Evolutionary conservation across 2,797 vertebrate genomes (phyloP).

Genomic region (Pseudocheirus occidentalis): DNA sequence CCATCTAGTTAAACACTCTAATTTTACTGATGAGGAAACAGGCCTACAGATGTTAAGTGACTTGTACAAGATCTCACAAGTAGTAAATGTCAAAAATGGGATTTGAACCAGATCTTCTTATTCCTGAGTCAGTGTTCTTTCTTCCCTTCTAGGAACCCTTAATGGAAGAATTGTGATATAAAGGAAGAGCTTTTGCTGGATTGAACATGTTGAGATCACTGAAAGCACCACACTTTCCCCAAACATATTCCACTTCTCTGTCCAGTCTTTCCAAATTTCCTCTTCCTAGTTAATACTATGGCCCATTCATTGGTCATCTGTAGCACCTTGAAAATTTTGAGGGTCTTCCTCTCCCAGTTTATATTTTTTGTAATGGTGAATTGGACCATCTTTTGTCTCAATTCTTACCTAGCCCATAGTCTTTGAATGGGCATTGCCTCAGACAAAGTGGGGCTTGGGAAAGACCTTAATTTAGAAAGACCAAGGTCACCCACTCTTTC

Average conservation of each 20-base stretch:
- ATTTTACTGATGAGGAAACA: neutral
- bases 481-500: too few relatives aligned
- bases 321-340: neutral
- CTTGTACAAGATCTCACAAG: neutral
- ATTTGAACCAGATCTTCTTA: neutral
- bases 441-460: too few relatives aligned
- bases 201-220: neutral
- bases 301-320: neutral
- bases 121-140: neutral
- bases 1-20: neutral
- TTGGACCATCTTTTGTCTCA: too few relatives aligned
- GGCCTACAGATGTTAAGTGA: neutral
- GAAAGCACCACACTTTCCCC: neutral
- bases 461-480: too few relatives aligned
- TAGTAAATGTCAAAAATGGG: neutral
- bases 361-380: too few relatives aligned
- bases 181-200: neutral
- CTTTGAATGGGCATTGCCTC: too few relatives aligned
- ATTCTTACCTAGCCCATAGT: too few relatives aligned
- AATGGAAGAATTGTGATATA: neutral
- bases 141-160: too few relatives aligned
- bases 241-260: neutral
- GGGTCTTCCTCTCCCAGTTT: too few relatives aligned
- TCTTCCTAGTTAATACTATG: neutral
- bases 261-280: neutral